phyloP scores from a whole-genome alignment of 2,888 invertebrate species.

The Drosophila infuscata region DNA sequence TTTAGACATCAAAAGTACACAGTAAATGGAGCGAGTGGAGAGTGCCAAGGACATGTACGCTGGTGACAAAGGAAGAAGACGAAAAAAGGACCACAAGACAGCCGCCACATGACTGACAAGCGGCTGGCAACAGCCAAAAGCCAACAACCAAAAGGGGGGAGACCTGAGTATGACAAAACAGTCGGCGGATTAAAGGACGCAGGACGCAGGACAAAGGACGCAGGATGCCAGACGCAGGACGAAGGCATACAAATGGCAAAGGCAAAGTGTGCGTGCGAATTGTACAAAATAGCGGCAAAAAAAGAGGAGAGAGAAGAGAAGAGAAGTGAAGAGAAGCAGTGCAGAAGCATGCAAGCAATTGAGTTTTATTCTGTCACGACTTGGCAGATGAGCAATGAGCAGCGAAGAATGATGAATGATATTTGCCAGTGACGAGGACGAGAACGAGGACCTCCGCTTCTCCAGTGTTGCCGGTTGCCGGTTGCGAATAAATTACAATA shows the following conservation, averaged over 20 bases:
- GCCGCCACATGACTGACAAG: conserved; percentile 68
- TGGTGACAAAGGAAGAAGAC: neutral
- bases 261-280: conserved; percentile 11
- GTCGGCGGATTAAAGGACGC: conserved; percentile 34
- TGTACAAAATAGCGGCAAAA: conserved; percentile 37
- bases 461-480: conserved; percentile 18
- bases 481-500: conserved; percentile 54
- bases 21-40: conserved; percentile 74
- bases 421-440: conserved; percentile 12
- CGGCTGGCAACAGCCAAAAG: conserved; percentile 46
- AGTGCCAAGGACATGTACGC: conserved; percentile 32
- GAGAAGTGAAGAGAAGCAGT: conserved; percentile 20
- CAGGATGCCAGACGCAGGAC: conserved; percentile 2
- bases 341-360: conserved; percentile 61
- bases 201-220: neutral
- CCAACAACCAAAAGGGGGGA: conserved; percentile 28
- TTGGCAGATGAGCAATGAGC: conserved; percentile 27
- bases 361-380: conserved; percentile 64
- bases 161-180: conserved; percentile 38
- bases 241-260: conserved; percentile 29
- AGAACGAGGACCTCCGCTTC: neutral
- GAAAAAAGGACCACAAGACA: conserved; percentile 56
- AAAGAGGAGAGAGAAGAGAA: neutral
- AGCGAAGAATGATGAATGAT: conserved; percentile 52
- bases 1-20: conserved; percentile 81